Evolutionary conservation across 1,140 invertebrate genomes (phyloP).

Genomic region (Atopsyche davidsoni): DNA sequence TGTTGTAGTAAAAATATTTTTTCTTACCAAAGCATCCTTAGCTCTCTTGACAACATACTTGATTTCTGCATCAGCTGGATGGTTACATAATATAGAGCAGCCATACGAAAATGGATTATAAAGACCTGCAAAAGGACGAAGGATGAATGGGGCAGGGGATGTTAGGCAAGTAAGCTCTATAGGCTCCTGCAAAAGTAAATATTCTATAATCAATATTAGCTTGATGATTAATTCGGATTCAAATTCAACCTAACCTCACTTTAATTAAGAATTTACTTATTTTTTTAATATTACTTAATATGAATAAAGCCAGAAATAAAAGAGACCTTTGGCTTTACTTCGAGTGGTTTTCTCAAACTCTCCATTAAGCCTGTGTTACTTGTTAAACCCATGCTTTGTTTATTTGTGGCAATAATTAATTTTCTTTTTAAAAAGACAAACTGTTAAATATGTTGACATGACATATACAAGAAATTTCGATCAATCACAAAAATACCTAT

Average conservation of each 20-base stretch:
- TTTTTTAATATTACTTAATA: background rate
- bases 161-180: slow-evolving; percentile 41
- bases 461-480: too few relatives aligned
- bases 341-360: slow-evolving; percentile 34
- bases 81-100: slow-evolving; percentile 76
- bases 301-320: background rate
- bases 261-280: background rate
- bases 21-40: slow-evolving; percentile 62
- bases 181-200: slow-evolving; percentile 32
- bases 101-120: slow-evolving; percentile 72
- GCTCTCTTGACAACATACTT: slow-evolving; percentile 65
- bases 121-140: slow-evolving; percentile 69
- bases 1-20: too few relatives aligned
- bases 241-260: background rate
- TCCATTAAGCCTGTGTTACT: slow-evolving; percentile 45
- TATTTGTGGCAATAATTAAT: background rate
- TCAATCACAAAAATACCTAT: too few relatives aligned
- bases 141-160: slow-evolving; percentile 56
- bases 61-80: slow-evolving; percentile 67
- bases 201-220: slow-evolving; percentile 4
- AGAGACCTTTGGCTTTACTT: background rate
- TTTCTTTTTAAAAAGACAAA: background rate
- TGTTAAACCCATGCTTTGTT: slow-evolving; percentile 34
- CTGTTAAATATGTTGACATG: slow-evolving; percentile 1
- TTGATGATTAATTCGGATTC: background rate